These are phyloP conservation scores for Trissoscelio sp. DNA, from an alignment of 2,888 invertebrate genomes.

Conservation along the genomic window DNA sequence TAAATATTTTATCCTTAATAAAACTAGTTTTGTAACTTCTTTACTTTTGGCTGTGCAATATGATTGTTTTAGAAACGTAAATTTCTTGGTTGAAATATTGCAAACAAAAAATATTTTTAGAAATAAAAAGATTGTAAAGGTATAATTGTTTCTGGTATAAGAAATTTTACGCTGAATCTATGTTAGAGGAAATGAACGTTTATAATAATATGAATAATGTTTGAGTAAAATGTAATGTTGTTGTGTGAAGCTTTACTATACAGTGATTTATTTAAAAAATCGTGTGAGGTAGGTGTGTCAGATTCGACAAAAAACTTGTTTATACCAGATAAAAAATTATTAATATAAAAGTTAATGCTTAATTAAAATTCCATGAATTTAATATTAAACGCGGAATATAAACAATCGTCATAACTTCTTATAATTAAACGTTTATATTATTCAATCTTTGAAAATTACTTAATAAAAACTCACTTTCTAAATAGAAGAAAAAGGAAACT, in stretches of 20 bases:
- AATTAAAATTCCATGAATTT: not conserved
- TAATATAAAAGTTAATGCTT: not conserved
- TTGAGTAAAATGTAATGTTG: not conserved
- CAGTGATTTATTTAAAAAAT: slow-evolving; percentile 20
- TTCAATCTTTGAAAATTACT: not conserved
- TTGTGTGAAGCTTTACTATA: slow-evolving; percentile 24
- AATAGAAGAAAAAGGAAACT: slow-evolving; percentile 10
- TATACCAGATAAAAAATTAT: slow-evolving; percentile 6
- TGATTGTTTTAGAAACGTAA: not conserved
- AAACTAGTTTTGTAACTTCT: too few species aligned
- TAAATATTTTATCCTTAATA: too few species aligned
- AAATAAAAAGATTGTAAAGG: too few species aligned
- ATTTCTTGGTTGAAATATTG: not conserved
- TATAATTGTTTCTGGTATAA: slow-evolving; percentile 10
- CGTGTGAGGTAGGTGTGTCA: slow-evolving; percentile 51
- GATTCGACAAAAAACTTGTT: slow-evolving; percentile 44
- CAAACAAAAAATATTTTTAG: not conserved
- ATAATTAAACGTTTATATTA: not conserved
- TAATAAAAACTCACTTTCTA: not conserved
- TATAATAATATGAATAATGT: not conserved
- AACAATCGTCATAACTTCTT: not conserved
- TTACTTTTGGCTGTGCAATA: too few species aligned
- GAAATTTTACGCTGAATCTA: slow-evolving; percentile 28
- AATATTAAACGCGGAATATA: too few species aligned
- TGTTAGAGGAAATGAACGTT: slow-evolving; percentile 7